Conservation (phyloP, 2,797 vertebrate genomes). For the Simalia tracyae region DNA sequence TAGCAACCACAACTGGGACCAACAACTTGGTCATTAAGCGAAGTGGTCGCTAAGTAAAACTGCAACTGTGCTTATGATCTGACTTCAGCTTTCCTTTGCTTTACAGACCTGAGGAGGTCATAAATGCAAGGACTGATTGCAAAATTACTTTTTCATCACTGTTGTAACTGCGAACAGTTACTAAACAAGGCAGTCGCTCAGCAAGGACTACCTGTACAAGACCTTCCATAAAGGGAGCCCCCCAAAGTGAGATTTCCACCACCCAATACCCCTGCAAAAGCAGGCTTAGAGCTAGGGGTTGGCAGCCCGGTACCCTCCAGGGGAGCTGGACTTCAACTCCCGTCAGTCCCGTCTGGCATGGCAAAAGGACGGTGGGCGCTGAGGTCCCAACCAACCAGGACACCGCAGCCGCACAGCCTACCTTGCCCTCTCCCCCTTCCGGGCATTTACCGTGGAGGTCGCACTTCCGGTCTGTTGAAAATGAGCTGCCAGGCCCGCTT, state of each 20-base stretch:
- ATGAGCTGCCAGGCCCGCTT: constrained; percentile 83
- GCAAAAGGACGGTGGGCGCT: background rate
- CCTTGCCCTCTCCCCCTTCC: accelerated
- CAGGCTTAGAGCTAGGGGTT: background rate
- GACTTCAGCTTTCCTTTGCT: too few relatives aligned
- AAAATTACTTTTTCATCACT: background rate
- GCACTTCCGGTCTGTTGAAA: constrained; percentile 79
- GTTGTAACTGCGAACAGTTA: too few relatives aligned
- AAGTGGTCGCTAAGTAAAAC: background rate
- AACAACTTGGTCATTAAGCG: background rate
- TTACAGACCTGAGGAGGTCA: too few relatives aligned
- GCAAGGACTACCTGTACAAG: background rate
- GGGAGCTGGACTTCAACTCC: background rate
- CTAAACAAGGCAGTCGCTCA: too few relatives aligned
- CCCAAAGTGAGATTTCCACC: too few relatives aligned
- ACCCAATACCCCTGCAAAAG: too few relatives aligned
- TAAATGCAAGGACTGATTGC: background rate
- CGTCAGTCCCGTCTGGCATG: background rate
- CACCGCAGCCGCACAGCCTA: accelerated
- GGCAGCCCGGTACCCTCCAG: too few relatives aligned
- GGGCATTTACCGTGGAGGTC: constrained; percentile 34
- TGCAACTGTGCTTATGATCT: too few relatives aligned
- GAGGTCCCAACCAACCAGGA: too few relatives aligned
- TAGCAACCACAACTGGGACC: background rate
- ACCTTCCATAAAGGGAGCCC: too few relatives aligned